Percentiles rank a stretch among this genome's conserved stretches.
Conservation (phyloP, 2,888 invertebrate species). For the Willowsia nigromaculata region DNA sequence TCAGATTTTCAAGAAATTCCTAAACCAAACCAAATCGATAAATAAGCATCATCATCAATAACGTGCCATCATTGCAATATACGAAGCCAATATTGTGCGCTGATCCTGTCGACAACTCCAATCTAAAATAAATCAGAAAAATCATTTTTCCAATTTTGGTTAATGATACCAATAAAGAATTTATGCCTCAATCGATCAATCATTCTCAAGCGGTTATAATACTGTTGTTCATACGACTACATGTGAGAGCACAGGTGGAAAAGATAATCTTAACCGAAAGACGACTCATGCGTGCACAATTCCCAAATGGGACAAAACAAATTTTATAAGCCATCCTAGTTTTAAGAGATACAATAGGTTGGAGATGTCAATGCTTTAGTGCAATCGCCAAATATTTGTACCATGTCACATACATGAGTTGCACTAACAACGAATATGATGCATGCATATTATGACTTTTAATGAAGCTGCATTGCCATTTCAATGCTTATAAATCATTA, state of each 20-base stretch:
- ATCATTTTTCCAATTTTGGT: conserved; percentile 53
- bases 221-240: not conserved
- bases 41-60: conserved; percentile 48
- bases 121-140: conserved; percentile 38
- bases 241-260: not conserved
- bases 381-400: no score
- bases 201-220: conserved; percentile 12
- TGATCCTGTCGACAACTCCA: not conserved
- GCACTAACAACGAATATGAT: no score
- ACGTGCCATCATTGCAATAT: not conserved
- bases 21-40: conserved; percentile 70
- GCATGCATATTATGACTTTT: no score
- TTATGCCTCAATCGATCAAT: conserved; percentile 54
- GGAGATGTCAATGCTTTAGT: no score
- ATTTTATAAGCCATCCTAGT: no score
- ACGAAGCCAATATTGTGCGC: not conserved
- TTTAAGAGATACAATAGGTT: no score
- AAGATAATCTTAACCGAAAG: not conserved
- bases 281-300: not conserved
- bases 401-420: no score
- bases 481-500: no score
- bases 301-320: not conserved
- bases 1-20: conserved; percentile 45
- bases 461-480: no score
- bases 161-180: conserved; percentile 59